These are phyloP conservation scores for Samia ricini DNA, from an alignment of 1,140 invertebrate species.

Conservation along the genomic window DNA sequence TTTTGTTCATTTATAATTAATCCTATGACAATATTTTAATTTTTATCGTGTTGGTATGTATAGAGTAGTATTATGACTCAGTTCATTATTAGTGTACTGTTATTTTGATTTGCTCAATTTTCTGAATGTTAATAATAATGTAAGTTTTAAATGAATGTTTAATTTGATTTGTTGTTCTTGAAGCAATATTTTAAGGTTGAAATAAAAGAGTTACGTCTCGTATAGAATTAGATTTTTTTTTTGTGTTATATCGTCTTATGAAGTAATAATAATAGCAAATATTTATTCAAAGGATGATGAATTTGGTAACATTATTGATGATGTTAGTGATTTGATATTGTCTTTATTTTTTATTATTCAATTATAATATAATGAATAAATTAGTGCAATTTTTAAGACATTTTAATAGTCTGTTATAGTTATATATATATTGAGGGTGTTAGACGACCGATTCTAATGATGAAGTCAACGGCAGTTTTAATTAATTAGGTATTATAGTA, in stretches of 20 bases:
- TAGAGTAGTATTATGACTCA: slow-evolving; percentile 2
- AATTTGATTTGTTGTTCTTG: slow-evolving; percentile 53
- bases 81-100: slow-evolving; percentile 58
- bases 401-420: not conserved
- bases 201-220: slow-evolving; percentile 6
- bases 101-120: slow-evolving; percentile 77
- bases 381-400: slow-evolving; percentile 1
- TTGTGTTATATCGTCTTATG: not conserved
- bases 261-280: not conserved
- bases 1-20: slow-evolving; percentile 49
- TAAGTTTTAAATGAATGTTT: slow-evolving; percentile 48
- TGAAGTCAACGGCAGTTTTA: not conserved
- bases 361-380: not conserved
- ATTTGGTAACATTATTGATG: not conserved
- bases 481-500: not conserved
- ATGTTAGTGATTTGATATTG: not conserved
- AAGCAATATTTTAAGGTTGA: slow-evolving; percentile 25
- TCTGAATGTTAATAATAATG: slow-evolving; percentile 67
- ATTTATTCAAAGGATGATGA: not conserved
- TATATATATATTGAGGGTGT: not conserved
- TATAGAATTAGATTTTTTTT: not conserved
- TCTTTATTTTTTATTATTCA: not conserved
- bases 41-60: slow-evolving; percentile 55
- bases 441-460: not conserved
- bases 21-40: slow-evolving; percentile 33